phyloP scores from a whole-genome alignment of 92 coral and sea anemone species.

The Porites cylindrica region DNA sequence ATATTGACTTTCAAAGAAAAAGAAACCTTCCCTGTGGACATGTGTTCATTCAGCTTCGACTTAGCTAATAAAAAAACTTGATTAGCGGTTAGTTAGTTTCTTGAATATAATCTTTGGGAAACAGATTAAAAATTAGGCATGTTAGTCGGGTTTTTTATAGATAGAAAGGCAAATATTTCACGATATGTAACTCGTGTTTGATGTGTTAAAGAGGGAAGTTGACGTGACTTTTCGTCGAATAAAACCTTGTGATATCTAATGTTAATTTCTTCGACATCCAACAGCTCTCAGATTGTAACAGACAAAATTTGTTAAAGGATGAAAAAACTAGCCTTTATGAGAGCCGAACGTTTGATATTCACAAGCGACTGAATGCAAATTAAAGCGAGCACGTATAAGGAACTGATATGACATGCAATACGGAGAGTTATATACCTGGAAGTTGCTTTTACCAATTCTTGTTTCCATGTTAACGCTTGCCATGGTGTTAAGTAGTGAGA shows the following conservation, averaged over 20 bases:
- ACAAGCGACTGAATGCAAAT: not conserved
- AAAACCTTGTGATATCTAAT: no score
- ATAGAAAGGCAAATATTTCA: slow-evolving; percentile 1
- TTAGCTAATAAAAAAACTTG: not conserved
- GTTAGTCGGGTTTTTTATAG: no score
- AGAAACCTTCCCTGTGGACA: not conserved
- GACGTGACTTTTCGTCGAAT: not conserved
- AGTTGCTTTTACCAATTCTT: slow-evolving; percentile 8
- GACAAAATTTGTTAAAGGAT: not conserved
- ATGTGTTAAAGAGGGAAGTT: not conserved
- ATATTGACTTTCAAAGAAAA: not conserved
- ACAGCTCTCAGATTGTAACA: not conserved
- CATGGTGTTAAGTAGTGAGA: not conserved
- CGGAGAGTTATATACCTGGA: slow-evolving; percentile 33
- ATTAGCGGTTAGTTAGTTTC: not conserved
- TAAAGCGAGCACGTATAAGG: not conserved
- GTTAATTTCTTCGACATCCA: no score
- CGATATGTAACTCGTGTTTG: not conserved
- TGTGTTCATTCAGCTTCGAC: not conserved
- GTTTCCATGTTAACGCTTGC: slow-evolving; percentile 24
- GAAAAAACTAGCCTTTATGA: no score
- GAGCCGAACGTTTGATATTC: no score
- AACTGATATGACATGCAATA: not conserved
- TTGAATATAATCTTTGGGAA: not conserved
- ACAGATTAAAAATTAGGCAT: not conserved